Evolutionary conservation across 2,888 invertebrate genomes (phyloP).

Genomic region (Glaucopsyche alexis): DNA sequence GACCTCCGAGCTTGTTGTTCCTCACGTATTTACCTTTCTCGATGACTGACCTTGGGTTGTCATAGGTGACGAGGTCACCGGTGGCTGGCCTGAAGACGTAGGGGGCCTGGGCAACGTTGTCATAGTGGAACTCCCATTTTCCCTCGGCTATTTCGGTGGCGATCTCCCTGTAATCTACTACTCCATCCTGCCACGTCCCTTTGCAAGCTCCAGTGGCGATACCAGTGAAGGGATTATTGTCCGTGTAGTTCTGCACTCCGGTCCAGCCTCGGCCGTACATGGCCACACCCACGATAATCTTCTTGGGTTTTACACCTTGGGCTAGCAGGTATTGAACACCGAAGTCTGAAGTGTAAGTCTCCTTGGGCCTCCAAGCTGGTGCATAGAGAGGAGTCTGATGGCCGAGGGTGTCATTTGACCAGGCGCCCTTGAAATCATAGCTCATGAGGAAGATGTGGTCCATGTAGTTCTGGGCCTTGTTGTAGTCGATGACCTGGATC

Average conservation of each 20-base stretch:
- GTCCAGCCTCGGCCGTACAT: conserved; percentile 77
- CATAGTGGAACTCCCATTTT: conserved; percentile 72
- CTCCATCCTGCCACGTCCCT: conserved; percentile 75
- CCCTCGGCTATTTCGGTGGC: conserved; percentile 66
- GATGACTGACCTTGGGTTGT: conserved; percentile 69
- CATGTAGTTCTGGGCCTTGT: conserved; percentile 70
- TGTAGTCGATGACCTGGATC: conserved; percentile 73
- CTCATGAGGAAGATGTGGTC: conserved; percentile 76
- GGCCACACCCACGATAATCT: conserved; percentile 71
- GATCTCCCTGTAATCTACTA: conserved; percentile 72
- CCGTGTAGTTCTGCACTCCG: conserved; percentile 62
- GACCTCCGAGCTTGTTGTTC: conserved; percentile 69
- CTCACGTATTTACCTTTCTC: conserved; percentile 74
- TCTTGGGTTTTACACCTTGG: conserved; percentile 70
- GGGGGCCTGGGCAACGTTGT: conserved; percentile 69
- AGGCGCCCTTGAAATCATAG: conserved; percentile 74
- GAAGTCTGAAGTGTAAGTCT: conserved; percentile 74
- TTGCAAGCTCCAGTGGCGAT: conserved; percentile 70
- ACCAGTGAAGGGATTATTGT: conserved; percentile 68
- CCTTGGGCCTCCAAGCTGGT: conserved; percentile 67
- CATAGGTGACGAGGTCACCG: conserved; percentile 70
- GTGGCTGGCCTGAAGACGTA: conserved; percentile 69
- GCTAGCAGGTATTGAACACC: conserved; percentile 68
- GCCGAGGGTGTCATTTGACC: conserved; percentile 72
- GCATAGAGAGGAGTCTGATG: conserved; percentile 70